Percentiles rank a stretch among this genome's conserved stretches.
These are phyloP conservation scores for Rostratula benghalensis DNA, from an alignment of 2,113 vertebrate species.

Conservation along the genomic window DNA sequence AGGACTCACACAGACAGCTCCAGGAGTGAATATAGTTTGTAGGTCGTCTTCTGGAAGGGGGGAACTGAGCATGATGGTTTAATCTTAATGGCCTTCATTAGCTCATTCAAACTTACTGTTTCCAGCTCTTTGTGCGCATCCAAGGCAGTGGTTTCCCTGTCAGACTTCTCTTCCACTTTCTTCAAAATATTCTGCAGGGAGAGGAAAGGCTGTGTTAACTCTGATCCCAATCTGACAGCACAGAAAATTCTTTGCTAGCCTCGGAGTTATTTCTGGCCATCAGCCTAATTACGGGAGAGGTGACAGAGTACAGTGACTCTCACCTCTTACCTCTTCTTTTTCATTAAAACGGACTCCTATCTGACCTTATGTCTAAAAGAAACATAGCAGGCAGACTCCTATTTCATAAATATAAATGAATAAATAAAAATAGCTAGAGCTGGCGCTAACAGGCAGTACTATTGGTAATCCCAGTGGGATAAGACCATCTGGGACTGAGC, in stretches of 20 bases:
- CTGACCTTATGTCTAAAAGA: background rate
- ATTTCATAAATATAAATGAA: background rate
- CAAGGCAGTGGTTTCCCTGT: constrained; percentile 85
- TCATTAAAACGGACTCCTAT: background rate
- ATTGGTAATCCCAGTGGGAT: background rate
- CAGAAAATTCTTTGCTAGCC: background rate
- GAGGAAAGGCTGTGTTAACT: background rate
- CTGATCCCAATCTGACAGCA: background rate
- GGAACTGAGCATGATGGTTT: background rate
- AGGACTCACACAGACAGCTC: background rate
- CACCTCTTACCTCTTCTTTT: background rate
- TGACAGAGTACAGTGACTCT: background rate
- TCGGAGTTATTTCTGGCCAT: background rate
- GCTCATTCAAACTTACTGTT: constrained; percentile 76
- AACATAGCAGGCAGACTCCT: background rate
- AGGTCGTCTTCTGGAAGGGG: background rate
- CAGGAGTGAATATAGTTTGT: background rate
- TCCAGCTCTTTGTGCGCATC: constrained; percentile 91
- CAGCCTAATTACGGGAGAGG: background rate
- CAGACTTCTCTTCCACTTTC: constrained; percentile 89
- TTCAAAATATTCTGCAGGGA: constrained; percentile 89
- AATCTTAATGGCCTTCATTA: background rate
- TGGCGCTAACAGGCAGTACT: background rate
- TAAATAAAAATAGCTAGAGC: background rate
- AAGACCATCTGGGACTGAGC: background rate